A percentile compares a stretch with the other conserved stretches of the same genome.
These are phyloP conservation scores for Glyptemys insculpta DNA, from an alignment of 2,797 vertebrate species.

Conservation along the genomic window DNA sequence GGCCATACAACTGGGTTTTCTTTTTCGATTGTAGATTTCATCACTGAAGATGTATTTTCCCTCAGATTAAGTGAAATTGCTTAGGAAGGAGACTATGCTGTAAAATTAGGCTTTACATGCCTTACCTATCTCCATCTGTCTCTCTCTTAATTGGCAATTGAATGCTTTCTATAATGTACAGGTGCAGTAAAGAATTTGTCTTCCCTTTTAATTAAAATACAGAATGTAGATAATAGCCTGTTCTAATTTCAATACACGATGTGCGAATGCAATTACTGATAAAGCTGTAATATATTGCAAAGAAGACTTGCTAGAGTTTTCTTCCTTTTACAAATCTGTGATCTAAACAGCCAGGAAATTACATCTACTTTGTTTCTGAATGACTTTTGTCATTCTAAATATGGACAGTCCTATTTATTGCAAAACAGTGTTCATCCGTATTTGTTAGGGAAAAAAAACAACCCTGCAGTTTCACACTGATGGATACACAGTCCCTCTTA, in stretches of 20 bases:
- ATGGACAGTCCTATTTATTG: not conserved
- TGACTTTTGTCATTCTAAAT: not conserved
- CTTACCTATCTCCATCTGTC: constrained; percentile 61
- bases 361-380: not conserved
- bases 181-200: constrained; percentile 24
- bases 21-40: constrained; percentile 59
- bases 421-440: not conserved
- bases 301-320: not conserved
- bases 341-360: constrained; percentile 5
- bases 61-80: constrained; percentile 66
- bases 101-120: constrained; percentile 52
- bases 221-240: constrained; percentile 42
- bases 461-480: not conserved
- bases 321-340: not conserved
- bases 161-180: constrained; percentile 54
- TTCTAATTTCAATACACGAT: constrained; percentile 40
- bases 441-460: not conserved
- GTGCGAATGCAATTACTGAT: not conserved
- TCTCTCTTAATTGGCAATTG: constrained; percentile 56
- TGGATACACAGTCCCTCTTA: not conserved
- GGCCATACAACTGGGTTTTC: not conserved
- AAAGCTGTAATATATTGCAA: not conserved
- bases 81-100: constrained; percentile 55
- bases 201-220: constrained; percentile 36
- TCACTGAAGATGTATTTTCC: constrained; percentile 64